Evolutionary conservation across 2,113 vertebrate species (phyloP), one percentile per base, ranked within the genome.

Genomic region (Eublepharis macularius): DNA sequence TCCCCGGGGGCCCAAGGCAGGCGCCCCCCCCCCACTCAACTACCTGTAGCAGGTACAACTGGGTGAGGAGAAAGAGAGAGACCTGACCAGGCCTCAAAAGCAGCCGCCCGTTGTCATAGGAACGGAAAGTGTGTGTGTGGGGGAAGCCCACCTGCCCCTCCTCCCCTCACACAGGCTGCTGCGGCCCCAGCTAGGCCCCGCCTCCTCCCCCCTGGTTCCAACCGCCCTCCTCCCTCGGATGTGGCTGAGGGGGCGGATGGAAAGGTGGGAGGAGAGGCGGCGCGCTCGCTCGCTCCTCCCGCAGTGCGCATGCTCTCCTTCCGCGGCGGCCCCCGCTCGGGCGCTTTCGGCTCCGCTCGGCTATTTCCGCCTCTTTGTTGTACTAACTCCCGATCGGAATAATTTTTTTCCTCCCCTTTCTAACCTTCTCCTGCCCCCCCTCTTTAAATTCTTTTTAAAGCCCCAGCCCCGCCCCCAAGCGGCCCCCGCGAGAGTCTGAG

Each of bases 321-420:
- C n/a, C 84, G 65, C 72, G 63, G 72, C 90, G n/a, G 89, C 90
- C 90, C 91, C 92, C 89, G 94, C 94, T 94, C 94, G 91, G 90
- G 87, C 51, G 74, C 81, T 76, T 76, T 96, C 95, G 95, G 95
- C 94, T 91, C 49, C 9, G 75, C 36, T 96, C 95, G 95, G 94
- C 93, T 92, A 95, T 96, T 96, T 96, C 95, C 95, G 95, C 94
- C 95, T 96, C 95, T 96, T 96, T 96, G 95, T 96, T 95, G 95
- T 96, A 96, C 83, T 79, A 96, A 96, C 95, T 95, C 94, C 91
- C 83, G 93, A 93, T 93, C 91, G 93, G 93, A 89, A 72, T 94
- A 85, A 79, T 94, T 95, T 93, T 94, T 91, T 88, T 89, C 13
- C 6, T 2, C 12, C 39, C 83, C 66, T 16, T 57, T 36, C 66